phyloP scores from a whole-genome alignment of 2,888 invertebrate species.

The Timandra comae region DNA sequence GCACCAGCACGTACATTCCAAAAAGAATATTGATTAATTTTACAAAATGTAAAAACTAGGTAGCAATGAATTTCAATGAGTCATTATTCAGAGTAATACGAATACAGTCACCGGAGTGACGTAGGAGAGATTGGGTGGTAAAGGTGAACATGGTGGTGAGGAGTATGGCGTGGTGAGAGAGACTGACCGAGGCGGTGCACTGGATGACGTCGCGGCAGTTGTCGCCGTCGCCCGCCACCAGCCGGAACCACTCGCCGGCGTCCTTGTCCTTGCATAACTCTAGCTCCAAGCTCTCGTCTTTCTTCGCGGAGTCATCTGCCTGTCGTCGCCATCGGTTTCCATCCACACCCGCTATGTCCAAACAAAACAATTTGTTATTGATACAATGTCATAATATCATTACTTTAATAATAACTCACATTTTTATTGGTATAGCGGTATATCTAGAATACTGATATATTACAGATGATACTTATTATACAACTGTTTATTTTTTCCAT shows the following conservation, averaged over 20 bases:
- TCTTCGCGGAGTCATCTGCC: constrained; percentile 81
- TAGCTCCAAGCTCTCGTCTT: constrained; percentile 91
- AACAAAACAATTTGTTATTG: constrained; percentile 24
- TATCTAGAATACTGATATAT: too few relatives aligned
- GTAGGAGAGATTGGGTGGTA: constrained; percentile 8
- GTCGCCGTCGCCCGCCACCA: constrained; percentile 92
- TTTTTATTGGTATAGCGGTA: constrained; percentile 8
- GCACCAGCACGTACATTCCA: too few relatives aligned
- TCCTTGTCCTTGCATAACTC: constrained; percentile 96
- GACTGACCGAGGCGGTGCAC: constrained; percentile 92
- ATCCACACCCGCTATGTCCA: constrained; percentile 58
- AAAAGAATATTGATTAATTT: too few relatives aligned
- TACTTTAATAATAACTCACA: too few relatives aligned
- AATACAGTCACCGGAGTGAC: neutral
- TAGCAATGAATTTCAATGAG: too few relatives aligned
- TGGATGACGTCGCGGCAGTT: constrained; percentile 96
- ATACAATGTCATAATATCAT: too few relatives aligned
- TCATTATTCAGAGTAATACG: too few relatives aligned
- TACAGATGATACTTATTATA: too few relatives aligned
- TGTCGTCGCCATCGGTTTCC: constrained; percentile 80
- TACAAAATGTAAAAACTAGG: too few relatives aligned
- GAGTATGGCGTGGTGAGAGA: constrained; percentile 22
- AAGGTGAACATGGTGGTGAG: constrained; percentile 16
- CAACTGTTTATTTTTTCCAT: constrained; percentile 33
- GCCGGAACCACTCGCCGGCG: constrained; percentile 95